phyloP scores from a whole-genome alignment of 2,113 vertebrate species.

The Chloropsis hardwickii region DNA sequence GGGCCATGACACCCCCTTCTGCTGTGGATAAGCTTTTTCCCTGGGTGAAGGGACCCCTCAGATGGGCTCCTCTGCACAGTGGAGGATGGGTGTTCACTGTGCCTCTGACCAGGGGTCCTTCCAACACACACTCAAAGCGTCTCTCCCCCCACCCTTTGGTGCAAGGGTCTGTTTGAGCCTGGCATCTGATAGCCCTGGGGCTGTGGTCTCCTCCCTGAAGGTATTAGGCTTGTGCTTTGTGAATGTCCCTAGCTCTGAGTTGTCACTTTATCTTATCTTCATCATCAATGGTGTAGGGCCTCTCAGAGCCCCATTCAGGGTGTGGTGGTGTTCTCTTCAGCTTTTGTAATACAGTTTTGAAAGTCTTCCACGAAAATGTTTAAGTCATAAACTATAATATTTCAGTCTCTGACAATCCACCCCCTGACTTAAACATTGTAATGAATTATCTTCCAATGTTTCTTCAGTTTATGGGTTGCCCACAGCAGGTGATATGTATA shows the following conservation, averaged over 20 bases:
- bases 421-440: no score
- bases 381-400: no score
- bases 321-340: neutral
- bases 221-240: neutral
- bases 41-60: neutral
- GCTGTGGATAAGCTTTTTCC: neutral
- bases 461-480: no score
- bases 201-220: neutral
- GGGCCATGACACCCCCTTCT: neutral
- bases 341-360: no score
- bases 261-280: neutral
- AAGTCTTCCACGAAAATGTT: no score
- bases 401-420: no score
- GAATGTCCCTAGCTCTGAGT: neutral
- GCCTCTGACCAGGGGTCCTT: neutral
- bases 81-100: no score
- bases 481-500: no score
- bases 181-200: neutral
- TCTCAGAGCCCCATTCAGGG: neutral
- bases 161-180: no score
- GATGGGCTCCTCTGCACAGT: neutral
- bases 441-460: no score
- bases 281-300: neutral
- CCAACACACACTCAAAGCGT: neutral
- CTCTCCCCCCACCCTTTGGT: neutral